Evolutionary conservation across 2,113 vertebrate genomes (phyloP).

Genomic region (Tupaia tana): DNA sequence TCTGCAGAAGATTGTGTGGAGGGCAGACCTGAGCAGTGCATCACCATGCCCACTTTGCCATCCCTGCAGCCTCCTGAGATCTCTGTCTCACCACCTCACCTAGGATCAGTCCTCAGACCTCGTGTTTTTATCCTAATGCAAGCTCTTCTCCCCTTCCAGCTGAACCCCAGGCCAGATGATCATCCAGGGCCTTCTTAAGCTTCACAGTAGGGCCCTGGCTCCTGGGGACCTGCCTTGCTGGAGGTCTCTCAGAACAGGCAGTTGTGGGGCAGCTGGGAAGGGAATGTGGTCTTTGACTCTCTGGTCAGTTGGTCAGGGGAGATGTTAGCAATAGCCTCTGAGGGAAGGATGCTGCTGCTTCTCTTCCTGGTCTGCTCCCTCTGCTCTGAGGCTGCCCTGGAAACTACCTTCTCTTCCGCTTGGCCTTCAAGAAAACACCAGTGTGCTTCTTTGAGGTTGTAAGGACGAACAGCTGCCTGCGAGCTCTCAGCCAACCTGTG

Average conservation of each 20-base stretch:
- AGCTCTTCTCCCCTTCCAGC: constrained; percentile 8
- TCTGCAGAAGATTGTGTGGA: background rate
- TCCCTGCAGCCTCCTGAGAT: background rate
- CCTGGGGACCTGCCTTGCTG: background rate
- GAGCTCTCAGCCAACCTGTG: background rate
- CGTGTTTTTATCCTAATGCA: constrained; percentile 30
- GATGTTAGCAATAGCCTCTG: background rate
- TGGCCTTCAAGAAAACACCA: constrained; percentile 30
- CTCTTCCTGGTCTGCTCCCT: background rate
- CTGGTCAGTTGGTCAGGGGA: background rate
- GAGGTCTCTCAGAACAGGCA: background rate
- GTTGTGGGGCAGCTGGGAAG: background rate
- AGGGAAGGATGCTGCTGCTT: constrained; percentile 19
- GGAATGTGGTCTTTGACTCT: background rate
- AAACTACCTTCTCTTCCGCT: constrained; percentile 15
- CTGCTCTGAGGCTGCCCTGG: background rate
- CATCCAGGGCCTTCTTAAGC: background rate
- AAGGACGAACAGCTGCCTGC: background rate
- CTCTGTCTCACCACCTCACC: background rate
- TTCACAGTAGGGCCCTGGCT: background rate
- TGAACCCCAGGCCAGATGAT: background rate
- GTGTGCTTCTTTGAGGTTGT: background rate
- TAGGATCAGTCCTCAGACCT: background rate
- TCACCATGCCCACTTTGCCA: background rate
- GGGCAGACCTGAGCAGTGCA: background rate